Evolutionary conservation across 2,888 invertebrate genomes (phyloP).

Genomic region (Watsonalla cultraria): DNA sequence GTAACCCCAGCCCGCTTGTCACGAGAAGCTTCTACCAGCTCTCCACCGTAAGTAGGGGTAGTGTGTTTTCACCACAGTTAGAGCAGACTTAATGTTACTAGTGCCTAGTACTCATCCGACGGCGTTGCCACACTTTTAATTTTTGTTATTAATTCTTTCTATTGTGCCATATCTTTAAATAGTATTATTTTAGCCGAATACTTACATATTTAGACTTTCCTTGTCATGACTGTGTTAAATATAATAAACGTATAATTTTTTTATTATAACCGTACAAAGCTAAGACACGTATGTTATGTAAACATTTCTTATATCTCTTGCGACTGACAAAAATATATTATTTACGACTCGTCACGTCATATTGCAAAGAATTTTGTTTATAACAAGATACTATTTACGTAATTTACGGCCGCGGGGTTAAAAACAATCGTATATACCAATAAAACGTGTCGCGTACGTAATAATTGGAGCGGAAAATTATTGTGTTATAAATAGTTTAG

Average conservation of each 20-base stretch:
- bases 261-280: constrained; percentile 27
- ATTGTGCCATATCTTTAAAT: too few species aligned
- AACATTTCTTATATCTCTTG: constrained; percentile 48
- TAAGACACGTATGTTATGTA: constrained; percentile 37
- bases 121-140: too few species aligned
- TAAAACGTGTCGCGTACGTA: constrained; percentile 70
- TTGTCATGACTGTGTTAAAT: too few species aligned
- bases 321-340: constrained; percentile 48
- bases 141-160: too few species aligned
- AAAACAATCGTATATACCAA: constrained; percentile 66
- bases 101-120: too few species aligned
- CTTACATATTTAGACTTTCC: too few species aligned
- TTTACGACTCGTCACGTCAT: constrained; percentile 33
- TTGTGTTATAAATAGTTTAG: constrained; percentile 77
- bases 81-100: too few species aligned
- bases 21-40: too few species aligned
- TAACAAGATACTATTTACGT: constrained; percentile 56
- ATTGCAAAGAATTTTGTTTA: constrained; percentile 49
- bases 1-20: too few species aligned
- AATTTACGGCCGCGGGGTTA: constrained; percentile 49
- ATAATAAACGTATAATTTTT: constrained; percentile 23
- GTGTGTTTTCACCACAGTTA: too few species aligned
- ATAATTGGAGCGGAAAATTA: constrained; percentile 76
- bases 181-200: too few species aligned
- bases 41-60: too few species aligned